Evolutionary conservation across 1,140 invertebrate genomes (phyloP).

Genomic region (Neuroterus valhalla): DNA sequence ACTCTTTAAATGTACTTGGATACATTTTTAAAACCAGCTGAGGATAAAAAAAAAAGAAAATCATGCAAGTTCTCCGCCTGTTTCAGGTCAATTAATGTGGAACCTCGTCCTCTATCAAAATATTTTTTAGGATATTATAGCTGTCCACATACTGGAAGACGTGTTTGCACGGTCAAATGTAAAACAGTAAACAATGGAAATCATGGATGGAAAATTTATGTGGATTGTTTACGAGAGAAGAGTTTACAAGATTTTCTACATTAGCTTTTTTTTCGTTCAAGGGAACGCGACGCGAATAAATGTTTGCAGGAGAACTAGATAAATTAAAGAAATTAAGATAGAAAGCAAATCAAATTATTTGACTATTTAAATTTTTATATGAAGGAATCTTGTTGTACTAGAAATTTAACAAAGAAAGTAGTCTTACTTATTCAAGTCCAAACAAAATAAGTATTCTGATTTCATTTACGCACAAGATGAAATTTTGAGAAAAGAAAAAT

Average conservation of each 20-base stretch:
- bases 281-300: slow-evolving; percentile 6
- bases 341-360: slow-evolving; percentile 21
- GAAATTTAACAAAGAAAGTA: neutral
- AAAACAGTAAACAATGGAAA: neutral
- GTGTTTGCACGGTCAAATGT: no score
- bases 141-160: no score
- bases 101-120: slow-evolving; percentile 6
- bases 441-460: no score
- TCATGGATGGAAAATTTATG: neutral
- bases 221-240: neutral
- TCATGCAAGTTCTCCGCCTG: slow-evolving; percentile 14
- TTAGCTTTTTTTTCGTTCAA: slow-evolving; percentile 1
- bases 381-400: slow-evolving; percentile 3
- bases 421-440: no score
- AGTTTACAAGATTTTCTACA: neutral
- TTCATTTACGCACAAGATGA: no score
- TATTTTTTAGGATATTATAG: neutral
- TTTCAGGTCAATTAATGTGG: slow-evolving; percentile 25
- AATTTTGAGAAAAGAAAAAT: neutral
- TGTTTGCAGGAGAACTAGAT: slow-evolving; percentile 14
- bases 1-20: neutral
- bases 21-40: slow-evolving; percentile 8
- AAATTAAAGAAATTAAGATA: slow-evolving; percentile 5
- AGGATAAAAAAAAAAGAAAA: slow-evolving; percentile 8
- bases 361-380: slow-evolving; percentile 9